Evolutionary conservation across 92 coral and sea anemone genomes (phyloP).

Genomic region (Montipora capitata): DNA sequence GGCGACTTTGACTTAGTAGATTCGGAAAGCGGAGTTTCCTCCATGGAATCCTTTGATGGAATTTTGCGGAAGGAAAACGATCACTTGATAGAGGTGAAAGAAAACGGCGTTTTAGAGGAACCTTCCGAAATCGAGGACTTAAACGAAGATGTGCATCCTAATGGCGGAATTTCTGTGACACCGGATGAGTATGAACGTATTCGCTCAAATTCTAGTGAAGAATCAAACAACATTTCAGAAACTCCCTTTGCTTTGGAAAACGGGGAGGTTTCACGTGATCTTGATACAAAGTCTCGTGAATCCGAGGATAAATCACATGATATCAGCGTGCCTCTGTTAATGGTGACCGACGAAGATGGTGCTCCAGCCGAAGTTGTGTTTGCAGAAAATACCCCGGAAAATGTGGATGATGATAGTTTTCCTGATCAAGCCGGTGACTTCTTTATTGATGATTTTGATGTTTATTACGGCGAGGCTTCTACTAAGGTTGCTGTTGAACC

Average conservation of each 20-base stretch:
- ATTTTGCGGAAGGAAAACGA: slow-evolving; percentile 64
- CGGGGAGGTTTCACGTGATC: not conserved
- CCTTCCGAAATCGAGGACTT: slow-evolving; percentile 18
- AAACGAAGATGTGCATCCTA: slow-evolving; percentile 14
- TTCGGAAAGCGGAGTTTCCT: slow-evolving; percentile 92
- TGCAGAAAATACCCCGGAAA: slow-evolving; percentile 32
- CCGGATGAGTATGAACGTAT: slow-evolving; percentile 80
- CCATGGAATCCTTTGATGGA: slow-evolving; percentile 94
- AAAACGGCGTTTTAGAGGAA: slow-evolving; percentile 43
- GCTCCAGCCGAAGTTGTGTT: slow-evolving; percentile 50
- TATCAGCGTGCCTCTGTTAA: slow-evolving; percentile 74
- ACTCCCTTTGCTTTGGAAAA: slow-evolving; percentile 7
- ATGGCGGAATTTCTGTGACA: slow-evolving; percentile 75
- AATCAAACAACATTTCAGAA: slow-evolving; percentile 15
- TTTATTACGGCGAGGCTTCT: slow-evolving; percentile 59
- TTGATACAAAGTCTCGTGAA: slow-evolving; percentile 1
- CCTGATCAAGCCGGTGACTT: slow-evolving; percentile 71
- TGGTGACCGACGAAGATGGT: slow-evolving; percentile 89
- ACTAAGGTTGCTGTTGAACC: slow-evolving; percentile 30
- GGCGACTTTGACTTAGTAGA: slow-evolving; percentile 87
- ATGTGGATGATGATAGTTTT: slow-evolving; percentile 20
- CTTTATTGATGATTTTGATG: slow-evolving; percentile 79
- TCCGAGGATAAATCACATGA: slow-evolving; percentile 26
- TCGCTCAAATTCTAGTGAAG: slow-evolving; percentile 39
- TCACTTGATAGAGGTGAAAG: slow-evolving; percentile 39